A percentile compares a stretch with the other conserved stretches of the same genome.
These are phyloP conservation scores for Zoanthus sociatus DNA, from an alignment of 92 coral and sea anemone genomes.

Conservation along the genomic window DNA sequence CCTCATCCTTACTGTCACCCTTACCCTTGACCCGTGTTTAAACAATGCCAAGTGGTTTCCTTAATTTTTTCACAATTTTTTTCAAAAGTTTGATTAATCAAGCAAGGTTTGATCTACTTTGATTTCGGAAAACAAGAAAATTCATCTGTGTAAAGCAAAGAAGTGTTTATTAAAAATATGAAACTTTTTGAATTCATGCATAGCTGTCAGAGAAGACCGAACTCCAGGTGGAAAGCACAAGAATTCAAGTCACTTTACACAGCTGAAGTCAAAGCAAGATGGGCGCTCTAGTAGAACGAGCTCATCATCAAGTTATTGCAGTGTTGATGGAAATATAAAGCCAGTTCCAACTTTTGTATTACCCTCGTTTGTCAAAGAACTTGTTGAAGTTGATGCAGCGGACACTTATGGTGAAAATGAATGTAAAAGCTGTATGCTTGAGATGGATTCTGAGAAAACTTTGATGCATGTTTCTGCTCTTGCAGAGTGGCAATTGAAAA, in stretches of 20 bases:
- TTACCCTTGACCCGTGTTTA: too few species aligned
- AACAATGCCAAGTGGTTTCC: too few species aligned
- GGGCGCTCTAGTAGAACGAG: conserved; percentile 59
- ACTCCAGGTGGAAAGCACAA: conserved; percentile 98
- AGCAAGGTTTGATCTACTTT: too few species aligned
- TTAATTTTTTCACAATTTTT: too few species aligned
- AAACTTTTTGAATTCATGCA: background rate
- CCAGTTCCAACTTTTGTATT: conserved; percentile 26
- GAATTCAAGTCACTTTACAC: conserved; percentile 39
- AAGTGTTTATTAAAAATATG: background rate
- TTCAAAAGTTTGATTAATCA: too few species aligned
- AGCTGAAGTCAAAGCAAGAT: conserved; percentile 51
- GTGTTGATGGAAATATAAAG: conserved; percentile 49
- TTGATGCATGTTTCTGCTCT: conserved; percentile 85
- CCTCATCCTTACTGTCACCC: too few species aligned
- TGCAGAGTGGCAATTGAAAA: conserved; percentile 83
- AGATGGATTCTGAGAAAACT: conserved; percentile 76
- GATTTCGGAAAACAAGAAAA: background rate
- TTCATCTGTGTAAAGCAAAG: too few species aligned
- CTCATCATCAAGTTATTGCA: conserved; percentile 35
- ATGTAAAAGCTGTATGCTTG: conserved; percentile 73
- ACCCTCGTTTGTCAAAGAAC: conserved; percentile 70
- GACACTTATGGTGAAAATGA: conserved; percentile 2
- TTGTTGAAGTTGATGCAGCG: conserved; percentile 55
- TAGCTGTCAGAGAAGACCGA: conserved; percentile 98